phyloP scores from a whole-genome alignment of 2,797 vertebrate species.

The Bradypodion ventrale region DNA sequence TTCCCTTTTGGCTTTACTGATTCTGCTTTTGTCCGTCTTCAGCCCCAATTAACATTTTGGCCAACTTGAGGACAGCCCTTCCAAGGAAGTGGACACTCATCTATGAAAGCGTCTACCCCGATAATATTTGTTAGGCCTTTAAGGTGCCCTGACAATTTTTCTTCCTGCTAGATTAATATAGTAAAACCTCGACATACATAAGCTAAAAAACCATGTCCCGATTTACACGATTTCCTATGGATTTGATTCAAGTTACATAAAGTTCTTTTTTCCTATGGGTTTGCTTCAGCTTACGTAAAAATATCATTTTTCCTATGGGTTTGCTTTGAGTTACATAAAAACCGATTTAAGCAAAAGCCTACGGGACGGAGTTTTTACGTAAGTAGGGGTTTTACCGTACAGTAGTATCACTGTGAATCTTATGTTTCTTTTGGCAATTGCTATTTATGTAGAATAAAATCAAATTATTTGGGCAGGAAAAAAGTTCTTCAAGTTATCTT shows the following conservation, averaged over 20 bases:
- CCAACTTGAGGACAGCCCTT: background rate
- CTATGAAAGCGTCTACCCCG: background rate
- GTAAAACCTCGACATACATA: too few species aligned
- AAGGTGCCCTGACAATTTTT: background rate
- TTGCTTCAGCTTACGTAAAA: too few species aligned
- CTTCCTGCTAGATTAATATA: background rate
- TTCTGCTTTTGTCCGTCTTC: rapidly evolving
- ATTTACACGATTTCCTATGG: too few species aligned
- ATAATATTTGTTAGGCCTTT: background rate
- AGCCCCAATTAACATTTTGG: background rate
- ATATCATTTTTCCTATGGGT: too few species aligned
- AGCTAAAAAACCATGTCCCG: too few species aligned
- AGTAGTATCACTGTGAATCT: background rate
- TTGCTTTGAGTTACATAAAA: too few species aligned
- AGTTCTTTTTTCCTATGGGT: too few species aligned
- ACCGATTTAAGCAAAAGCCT: too few species aligned
- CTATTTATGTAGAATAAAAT: slow-evolving; percentile 5
- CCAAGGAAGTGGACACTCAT: background rate
- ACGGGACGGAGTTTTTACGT: too few species aligned
- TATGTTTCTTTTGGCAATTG: background rate
- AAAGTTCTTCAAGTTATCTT: background rate
- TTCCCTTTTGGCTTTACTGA: background rate
- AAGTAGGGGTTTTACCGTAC: too few species aligned
- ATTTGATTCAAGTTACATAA: too few species aligned
- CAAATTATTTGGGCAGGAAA: background rate